These are phyloP conservation scores for Virgularia gustaviana DNA, from an alignment of 92 coral and sea anemone species.

Conservation along the genomic window DNA sequence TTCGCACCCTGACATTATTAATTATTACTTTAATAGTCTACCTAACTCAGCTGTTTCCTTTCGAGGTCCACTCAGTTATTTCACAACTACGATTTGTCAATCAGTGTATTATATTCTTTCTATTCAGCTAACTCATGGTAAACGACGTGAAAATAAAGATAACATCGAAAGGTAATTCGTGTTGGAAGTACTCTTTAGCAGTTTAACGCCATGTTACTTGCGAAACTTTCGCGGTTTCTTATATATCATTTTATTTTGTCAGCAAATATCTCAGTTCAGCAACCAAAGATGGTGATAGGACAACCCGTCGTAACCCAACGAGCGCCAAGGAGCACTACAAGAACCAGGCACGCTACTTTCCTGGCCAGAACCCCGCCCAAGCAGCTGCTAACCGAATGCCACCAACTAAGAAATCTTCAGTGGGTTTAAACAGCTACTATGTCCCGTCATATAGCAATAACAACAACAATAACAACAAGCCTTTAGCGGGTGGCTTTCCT, in stretches of 20 bases:
- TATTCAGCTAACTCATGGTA: constrained; percentile 59
- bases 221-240: no score
- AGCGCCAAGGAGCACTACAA: constrained; percentile 95
- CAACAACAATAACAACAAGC: constrained; percentile 43
- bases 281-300: constrained; percentile 57
- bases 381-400: constrained; percentile 31
- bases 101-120: background rate
- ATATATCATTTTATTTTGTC: background rate
- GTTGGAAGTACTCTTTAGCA: background rate
- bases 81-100: background rate
- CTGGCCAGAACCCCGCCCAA: constrained; percentile 75
- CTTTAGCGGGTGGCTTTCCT: constrained; percentile 49
- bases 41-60: no score
- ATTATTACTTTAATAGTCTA: no score
- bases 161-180: constrained; percentile 58
- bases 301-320: constrained; percentile 73
- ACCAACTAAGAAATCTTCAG: constrained; percentile 57
- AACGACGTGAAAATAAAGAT: constrained; percentile 69
- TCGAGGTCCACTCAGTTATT: no score
- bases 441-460: constrained; percentile 31
- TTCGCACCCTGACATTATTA: no score
- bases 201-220: background rate
- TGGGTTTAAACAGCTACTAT: constrained; percentile 60
- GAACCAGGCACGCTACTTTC: constrained; percentile 91
- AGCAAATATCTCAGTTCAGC: no score